Evolutionary conservation across 2,113 vertebrate species (phyloP), one percentile per base, ranked within the genome.

Genomic region (Gymnocephalus cernua): DNA sequence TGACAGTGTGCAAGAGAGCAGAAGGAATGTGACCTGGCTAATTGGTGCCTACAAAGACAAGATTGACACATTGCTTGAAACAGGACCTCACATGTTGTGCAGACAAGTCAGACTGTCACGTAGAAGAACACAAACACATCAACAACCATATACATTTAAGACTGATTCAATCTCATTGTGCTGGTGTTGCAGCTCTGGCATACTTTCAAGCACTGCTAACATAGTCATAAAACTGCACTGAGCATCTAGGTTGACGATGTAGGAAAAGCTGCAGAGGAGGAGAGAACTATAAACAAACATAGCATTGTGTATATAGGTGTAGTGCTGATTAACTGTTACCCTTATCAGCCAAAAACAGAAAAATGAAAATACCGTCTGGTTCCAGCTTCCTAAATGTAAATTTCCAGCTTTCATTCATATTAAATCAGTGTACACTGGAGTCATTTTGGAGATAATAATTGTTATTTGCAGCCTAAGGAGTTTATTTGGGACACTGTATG

Each of bases 131-230:
- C 59, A 65, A 70, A 68, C 61, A 57, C 54, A 62, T 21, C 12
- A 12, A 69, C 44, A 27, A 50, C 54, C 23, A 25, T 53, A 16
- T 74, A 29, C n/a, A 21, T 77, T 71, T 44, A 50, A 29, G 41
- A 48, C 58, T 47, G 65, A 38, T 14, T 38, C 4, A 77, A 32
- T 53, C 41, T 67, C 38, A 25, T 4, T 63, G 76, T 61, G 78
- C 72, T 29, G 56, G 16, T 81, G 77, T 23, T 70, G 85, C 77
- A 65, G 77, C 63, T 13, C 73, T 86, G 79, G 84, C 77, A 51
- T 0, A 3, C 63, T 53, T 76, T 81, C 82, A 85, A 74, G 73
- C 70, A 70, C 32, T 29, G n/a, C 56, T 59, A 80, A 59, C 84
- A 75, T 16, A 38, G 53, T 70, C 61, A 80, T 58, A 61, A 59